Evolutionary conservation across 2,113 vertebrate species (phyloP), one percentile per base, ranked within the genome.

Genomic region (Neogobius melanostomus): DNA sequence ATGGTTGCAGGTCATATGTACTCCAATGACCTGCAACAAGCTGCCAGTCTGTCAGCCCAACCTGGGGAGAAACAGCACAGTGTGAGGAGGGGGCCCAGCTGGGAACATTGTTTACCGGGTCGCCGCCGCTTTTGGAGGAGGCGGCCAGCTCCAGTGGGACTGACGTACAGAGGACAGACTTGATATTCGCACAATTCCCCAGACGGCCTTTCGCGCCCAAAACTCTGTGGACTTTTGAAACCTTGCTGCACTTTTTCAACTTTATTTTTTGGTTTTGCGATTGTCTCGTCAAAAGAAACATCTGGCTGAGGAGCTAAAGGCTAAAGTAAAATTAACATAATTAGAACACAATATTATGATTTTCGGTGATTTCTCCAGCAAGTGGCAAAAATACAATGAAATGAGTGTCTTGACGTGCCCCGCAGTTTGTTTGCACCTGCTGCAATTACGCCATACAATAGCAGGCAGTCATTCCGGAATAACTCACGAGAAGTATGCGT

Each of bases 1-100:
- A 77, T 68, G 80, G 87, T 14, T 14, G 56, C 83, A 88, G 74
- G 69, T 21, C 21, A 21, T 21, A 21, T 72, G 71, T 66, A 79
- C 75, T 90, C 79, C 61, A 71, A 66, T 89, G 91, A 92, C 90
- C 89, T 89, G 84, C 74, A 79, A 85, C 88, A 91, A 87, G 85
- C 81, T 87, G 86, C 85, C 90, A 84, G 91, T 85, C 88, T 92
- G 90, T 92, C 90, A 89, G 79, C 64, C 65, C 9, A 52, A 85
- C 79, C 75, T 60, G 72, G 78, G 81, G 76, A 89, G 83, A 86
- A 79, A 82, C 72, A 85, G 68, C 66, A 48, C 71, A 66, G 45
- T 47, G 81, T 72, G 71, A 36, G 28, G 28, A 36, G 28, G 28
- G 28, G 28, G 28, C 28, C 74, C 77, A 74, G 75, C 81, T 17